Conservation (phyloP, 2,113 vertebrate genomes). For the Nesoenas mayeri region DNA sequence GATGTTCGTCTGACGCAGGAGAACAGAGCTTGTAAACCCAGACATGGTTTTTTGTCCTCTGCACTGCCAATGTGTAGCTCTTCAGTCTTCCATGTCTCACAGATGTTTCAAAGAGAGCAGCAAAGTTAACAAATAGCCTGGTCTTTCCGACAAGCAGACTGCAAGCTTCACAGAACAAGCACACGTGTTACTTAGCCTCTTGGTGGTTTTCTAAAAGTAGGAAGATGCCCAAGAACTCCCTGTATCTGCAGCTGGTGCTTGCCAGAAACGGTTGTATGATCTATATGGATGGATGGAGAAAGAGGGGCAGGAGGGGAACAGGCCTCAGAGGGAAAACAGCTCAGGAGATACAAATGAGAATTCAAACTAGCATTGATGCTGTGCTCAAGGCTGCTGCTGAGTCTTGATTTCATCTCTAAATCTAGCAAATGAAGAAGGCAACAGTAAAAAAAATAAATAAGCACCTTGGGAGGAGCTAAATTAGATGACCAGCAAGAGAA, state of each 20-base stretch:
- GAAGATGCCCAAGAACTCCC: slow-evolving; percentile 33
- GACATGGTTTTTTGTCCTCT: background rate
- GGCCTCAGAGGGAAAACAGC: slow-evolving; percentile 26
- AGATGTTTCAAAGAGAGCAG: background rate
- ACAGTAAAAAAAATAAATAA: slow-evolving; percentile 2
- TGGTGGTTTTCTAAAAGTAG: slow-evolving; percentile 60
- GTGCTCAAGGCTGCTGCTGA: slow-evolving; percentile 19
- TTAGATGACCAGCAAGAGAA: background rate
- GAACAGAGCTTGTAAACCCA: background rate
- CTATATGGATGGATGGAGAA: slow-evolving; percentile 44
- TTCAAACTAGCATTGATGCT: background rate
- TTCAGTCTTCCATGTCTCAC: background rate
- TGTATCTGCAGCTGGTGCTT: slow-evolving; percentile 63
- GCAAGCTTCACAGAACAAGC: slow-evolving; percentile 9
- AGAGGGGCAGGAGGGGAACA: background rate
- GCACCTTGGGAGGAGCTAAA: background rate
- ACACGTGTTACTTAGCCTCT: background rate
- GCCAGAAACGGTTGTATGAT: slow-evolving; percentile 34
- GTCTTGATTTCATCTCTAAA: background rate
- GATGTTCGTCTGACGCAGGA: background rate
- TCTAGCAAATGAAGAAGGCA: background rate
- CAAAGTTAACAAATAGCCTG: background rate
- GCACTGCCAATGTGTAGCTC: background rate
- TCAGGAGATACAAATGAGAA: slow-evolving; percentile 42
- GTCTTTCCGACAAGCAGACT: background rate